Percentiles rank a stretch among this genome's conserved stretches.
Evolutionary conservation across 2,888 invertebrate species (phyloP).

Genomic region (Archips crataeganus): DNA sequence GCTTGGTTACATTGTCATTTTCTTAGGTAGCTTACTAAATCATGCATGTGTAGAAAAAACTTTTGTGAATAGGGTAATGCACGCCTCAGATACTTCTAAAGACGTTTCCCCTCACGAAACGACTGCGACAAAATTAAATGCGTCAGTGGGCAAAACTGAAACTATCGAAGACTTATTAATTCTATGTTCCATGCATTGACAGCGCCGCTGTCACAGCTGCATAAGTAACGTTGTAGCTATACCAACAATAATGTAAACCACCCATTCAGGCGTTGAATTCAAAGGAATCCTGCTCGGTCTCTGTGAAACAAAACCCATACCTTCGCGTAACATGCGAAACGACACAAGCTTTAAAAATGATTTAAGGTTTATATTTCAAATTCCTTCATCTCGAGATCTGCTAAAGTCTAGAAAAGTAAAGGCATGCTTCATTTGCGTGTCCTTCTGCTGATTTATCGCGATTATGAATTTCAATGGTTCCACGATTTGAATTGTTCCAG

Average conservation of each 20-base stretch:
- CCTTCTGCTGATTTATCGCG: neutral
- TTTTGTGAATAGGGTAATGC: neutral
- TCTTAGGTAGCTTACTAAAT: neutral
- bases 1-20: neutral
- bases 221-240: slow-evolving; percentile 7
- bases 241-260: slow-evolving; percentile 63
- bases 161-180: neutral
- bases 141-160: neutral
- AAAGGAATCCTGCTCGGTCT: slow-evolving; percentile 72
- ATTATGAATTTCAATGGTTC: neutral
- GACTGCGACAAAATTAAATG: neutral
- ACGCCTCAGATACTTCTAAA: slow-evolving; percentile 1
- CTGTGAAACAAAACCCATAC: slow-evolving; percentile 59
- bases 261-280: slow-evolving; percentile 66
- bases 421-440: neutral
- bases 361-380: slow-evolving; percentile 9
- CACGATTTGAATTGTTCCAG: too few relatives aligned
- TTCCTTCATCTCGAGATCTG: neutral
- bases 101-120: neutral
- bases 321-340: slow-evolving; percentile 27
- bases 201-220: neutral
- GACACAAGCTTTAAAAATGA: slow-evolving; percentile 1
- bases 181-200: neutral
- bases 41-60: neutral
- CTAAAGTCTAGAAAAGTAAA: slow-evolving; percentile 9